Percentiles rank a stretch among this genome's conserved stretches.
These are phyloP conservation scores for Nannobrachium achirus DNA, from an alignment of 2,113 vertebrate species.

Conservation along the genomic window DNA sequence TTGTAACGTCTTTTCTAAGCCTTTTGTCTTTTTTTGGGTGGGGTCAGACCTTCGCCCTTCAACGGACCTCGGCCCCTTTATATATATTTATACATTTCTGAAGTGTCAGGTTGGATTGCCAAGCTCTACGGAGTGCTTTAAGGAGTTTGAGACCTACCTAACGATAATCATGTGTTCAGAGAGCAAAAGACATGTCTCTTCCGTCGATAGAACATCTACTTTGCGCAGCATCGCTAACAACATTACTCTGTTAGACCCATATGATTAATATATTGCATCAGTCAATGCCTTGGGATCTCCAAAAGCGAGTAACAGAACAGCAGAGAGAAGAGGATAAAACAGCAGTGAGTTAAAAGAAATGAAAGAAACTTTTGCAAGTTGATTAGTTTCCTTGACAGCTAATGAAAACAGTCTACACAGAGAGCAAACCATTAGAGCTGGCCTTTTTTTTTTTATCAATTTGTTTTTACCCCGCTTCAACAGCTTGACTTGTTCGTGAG, in stretches of 20 bases:
- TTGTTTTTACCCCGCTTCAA: slow-evolving; percentile 36
- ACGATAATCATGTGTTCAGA: slow-evolving; percentile 50
- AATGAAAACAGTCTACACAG: slow-evolving; percentile 46
- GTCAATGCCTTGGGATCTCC: slow-evolving; percentile 44
- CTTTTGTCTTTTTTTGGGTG: slow-evolving; percentile 35
- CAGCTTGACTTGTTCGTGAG: slow-evolving; percentile 83
- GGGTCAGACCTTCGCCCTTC: neutral
- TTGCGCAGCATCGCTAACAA: slow-evolving; percentile 54
- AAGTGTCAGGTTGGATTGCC: slow-evolving; percentile 61
- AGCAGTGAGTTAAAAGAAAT: slow-evolving; percentile 41
- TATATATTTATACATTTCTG: neutral
- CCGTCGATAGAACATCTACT: slow-evolving; percentile 60
- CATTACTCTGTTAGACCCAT: slow-evolving; percentile 11
- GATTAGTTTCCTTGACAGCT: slow-evolving; percentile 40
- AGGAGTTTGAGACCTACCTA: slow-evolving; percentile 72
- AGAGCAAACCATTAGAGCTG: slow-evolving; percentile 77
- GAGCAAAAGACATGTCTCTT: slow-evolving; percentile 60
- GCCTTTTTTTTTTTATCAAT: slow-evolving; percentile 46
- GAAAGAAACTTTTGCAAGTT: slow-evolving; percentile 30
- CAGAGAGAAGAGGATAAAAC: slow-evolving; percentile 26
- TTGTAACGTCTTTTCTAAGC: slow-evolving; percentile 55
- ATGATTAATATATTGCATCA: slow-evolving; percentile 5
- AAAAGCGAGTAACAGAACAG: slow-evolving; percentile 29
- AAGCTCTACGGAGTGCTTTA: slow-evolving; percentile 82
- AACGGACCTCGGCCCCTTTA: too few relatives aligned